Percentiles rank a stretch among this genome's conserved stretches.
These are phyloP conservation scores for Engraulis encrasicolus DNA, from an alignment of 2,113 vertebrate species.

Conservation along the genomic window DNA sequence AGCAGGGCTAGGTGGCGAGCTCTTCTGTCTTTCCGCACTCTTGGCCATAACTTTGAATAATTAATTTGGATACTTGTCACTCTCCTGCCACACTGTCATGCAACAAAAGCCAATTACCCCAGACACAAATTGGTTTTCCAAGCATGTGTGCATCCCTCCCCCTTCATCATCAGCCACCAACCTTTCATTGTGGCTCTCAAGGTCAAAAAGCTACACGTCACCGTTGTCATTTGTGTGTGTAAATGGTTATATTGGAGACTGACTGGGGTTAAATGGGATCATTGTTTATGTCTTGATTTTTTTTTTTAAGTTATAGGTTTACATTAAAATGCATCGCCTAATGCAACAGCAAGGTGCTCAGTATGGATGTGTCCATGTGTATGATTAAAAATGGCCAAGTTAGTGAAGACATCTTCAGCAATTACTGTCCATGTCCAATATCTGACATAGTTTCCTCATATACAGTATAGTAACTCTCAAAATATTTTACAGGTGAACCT, in stretches of 20 bases:
- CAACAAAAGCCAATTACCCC: background rate
- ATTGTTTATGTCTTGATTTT: background rate
- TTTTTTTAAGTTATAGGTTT: too few species aligned
- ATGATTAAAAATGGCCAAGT: too few species aligned
- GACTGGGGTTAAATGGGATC: background rate
- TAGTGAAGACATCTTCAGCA: too few species aligned
- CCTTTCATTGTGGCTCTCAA: background rate
- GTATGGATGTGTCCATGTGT: too few species aligned
- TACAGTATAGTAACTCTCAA: too few species aligned
- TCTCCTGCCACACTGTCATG: background rate
- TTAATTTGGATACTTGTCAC: conserved; percentile 8
- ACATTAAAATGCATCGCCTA: too few species aligned
- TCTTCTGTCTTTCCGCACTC: background rate
- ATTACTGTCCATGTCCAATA: too few species aligned
- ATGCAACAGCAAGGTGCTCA: too few species aligned
- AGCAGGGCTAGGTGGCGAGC: background rate
- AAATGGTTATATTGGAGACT: background rate
- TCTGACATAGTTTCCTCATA: too few species aligned
- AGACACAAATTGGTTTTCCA: background rate
- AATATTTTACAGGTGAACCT: too few species aligned
- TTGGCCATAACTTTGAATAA: background rate
- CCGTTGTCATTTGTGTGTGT: background rate
- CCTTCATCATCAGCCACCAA: background rate
- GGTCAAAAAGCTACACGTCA: background rate
- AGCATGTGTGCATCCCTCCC: background rate